Evolutionary conservation across 2,888 invertebrate genomes (phyloP).

Genomic region (Gonocerus acuteangulatus): DNA sequence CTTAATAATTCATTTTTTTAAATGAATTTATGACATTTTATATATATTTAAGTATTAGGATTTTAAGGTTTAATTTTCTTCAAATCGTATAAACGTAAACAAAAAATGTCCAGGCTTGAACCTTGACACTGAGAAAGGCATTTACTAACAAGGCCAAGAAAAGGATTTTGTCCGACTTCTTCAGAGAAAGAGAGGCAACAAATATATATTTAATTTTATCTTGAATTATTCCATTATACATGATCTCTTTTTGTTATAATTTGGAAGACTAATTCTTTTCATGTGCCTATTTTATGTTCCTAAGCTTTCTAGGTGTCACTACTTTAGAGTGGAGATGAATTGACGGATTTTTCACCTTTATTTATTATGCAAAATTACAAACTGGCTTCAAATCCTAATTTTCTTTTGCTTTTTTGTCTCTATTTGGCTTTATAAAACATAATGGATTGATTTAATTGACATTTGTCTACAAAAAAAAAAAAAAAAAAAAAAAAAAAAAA

Average conservation of each 20-base stretch:
- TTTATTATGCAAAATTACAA: conserved; percentile 18
- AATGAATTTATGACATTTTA: background rate
- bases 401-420: conserved; percentile 12
- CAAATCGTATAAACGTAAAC: background rate
- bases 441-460: too few relatives aligned
- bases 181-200: conserved; percentile 20
- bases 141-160: conserved; percentile 30
- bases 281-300: conserved; percentile 35
- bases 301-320: conserved; percentile 35
- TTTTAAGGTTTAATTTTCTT: background rate
- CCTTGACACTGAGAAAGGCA: conserved; percentile 32
- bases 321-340: conserved; percentile 29
- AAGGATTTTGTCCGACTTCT: conserved; percentile 26
- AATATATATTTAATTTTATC: background rate
- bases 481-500: too few relatives aligned
- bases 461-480: too few relatives aligned
- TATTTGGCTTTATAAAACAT: background rate
- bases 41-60: background rate
- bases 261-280: conserved; percentile 32
- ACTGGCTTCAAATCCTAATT: conserved; percentile 10
- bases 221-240: conserved; percentile 1
- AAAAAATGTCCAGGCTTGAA: conserved; percentile 33
- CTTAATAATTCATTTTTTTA: background rate
- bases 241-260: conserved; percentile 26
- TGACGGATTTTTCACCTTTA: conserved; percentile 35